phyloP scores from a whole-genome alignment of 2,113 vertebrate genomes.

The Bubalus kerabau region DNA sequence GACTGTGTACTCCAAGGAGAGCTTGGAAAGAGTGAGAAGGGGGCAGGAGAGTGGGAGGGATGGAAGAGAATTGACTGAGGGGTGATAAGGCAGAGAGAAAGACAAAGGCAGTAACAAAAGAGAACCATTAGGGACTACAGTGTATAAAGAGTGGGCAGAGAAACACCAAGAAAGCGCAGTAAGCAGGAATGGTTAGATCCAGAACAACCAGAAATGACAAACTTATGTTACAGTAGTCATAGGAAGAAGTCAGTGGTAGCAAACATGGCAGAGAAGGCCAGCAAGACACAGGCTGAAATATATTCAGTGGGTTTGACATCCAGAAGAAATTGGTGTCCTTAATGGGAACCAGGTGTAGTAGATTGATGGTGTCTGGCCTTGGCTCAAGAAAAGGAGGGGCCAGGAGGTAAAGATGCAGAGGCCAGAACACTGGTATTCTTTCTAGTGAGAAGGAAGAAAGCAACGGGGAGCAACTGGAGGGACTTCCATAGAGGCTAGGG shows the following conservation, averaged over 20 bases:
- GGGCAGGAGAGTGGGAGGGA: no score
- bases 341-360: background rate
- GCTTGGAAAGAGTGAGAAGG: background rate
- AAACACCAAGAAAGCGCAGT: background rate
- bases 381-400: background rate
- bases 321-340: background rate
- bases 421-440: background rate
- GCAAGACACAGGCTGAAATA: background rate
- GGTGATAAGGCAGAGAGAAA: background rate
- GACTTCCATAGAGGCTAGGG: background rate
- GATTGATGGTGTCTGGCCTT: no score
- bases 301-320: background rate
- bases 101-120: background rate
- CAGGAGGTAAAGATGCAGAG: background rate
- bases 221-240: accelerated
- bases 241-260: background rate
- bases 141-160: background rate
- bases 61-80: background rate
- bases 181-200: background rate
- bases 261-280: background rate
- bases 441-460: background rate
- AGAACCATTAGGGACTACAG: background rate
- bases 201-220: background rate
- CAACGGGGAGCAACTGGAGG: background rate
- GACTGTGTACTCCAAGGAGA: background rate